Conservation (phyloP, 2,888 invertebrate species). For the Erebia aethiops region DNA sequence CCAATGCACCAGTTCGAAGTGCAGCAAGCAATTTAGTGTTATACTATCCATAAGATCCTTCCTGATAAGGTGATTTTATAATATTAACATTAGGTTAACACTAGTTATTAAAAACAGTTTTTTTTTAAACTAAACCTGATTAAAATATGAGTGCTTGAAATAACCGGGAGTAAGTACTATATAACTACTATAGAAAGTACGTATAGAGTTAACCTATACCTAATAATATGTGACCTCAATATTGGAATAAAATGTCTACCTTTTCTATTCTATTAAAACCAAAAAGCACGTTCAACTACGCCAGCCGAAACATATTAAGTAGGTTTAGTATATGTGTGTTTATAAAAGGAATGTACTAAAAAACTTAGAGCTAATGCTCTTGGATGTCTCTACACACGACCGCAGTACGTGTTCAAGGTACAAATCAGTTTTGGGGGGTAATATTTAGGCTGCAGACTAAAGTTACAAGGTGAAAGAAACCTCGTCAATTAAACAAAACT, state of each 20-base stretch:
- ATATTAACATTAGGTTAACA: too few relatives aligned
- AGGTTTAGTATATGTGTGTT: background rate
- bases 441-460: background rate
- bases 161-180: too few relatives aligned
- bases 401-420: constrained; percentile 2
- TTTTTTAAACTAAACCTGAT: too few relatives aligned
- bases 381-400: constrained; percentile 13
- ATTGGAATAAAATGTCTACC: background rate
- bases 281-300: background rate
- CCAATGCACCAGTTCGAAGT: too few relatives aligned
- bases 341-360: constrained; percentile 17
- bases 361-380: constrained; percentile 19
- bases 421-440: constrained; percentile 12
- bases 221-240: background rate
- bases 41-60: too few relatives aligned
- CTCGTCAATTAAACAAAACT: background rate
- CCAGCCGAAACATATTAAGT: constrained; percentile 4
- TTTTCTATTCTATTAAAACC: background rate
- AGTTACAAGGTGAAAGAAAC: background rate
- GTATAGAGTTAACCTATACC: too few relatives aligned
- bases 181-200: too few relatives aligned
- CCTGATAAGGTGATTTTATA: too few relatives aligned
- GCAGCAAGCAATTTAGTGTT: too few relatives aligned
- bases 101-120: too few relatives aligned
- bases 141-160: too few relatives aligned